phyloP scores from a whole-genome alignment of 2,797 vertebrate genomes.

The Dermochelys coriacea region DNA sequence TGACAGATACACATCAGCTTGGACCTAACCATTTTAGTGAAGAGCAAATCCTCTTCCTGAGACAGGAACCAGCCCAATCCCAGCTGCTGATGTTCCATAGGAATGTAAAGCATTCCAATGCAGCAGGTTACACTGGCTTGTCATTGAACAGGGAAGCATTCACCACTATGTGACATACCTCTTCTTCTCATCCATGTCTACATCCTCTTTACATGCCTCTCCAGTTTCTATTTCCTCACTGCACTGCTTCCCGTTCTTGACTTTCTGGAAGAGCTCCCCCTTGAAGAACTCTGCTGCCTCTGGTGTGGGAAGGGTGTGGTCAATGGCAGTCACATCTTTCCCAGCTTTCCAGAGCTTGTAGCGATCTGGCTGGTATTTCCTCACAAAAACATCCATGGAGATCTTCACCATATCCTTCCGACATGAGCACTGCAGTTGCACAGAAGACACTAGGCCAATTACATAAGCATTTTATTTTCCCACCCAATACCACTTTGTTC shows the following conservation, averaged over 20 bases:
- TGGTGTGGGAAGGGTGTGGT: conserved; percentile 89
- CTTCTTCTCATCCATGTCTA: conserved; percentile 67
- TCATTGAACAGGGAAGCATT: neutral
- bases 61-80: neutral
- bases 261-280: conserved; percentile 79
- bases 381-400: conserved; percentile 97
- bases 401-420: conserved; percentile 99
- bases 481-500: neutral
- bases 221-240: conserved; percentile 72
- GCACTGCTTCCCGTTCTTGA: conserved; percentile 83
- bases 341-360: conserved; percentile 97
- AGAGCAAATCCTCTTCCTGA: neutral
- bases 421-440: conserved; percentile 91
- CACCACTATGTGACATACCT: conserved; percentile 39
- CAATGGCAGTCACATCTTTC: conserved; percentile 90
- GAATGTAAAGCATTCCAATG: neutral
- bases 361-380: conserved; percentile 95
- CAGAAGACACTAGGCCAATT: neutral
- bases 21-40: neutral
- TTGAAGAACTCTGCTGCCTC: conserved; percentile 86
- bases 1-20: neutral
- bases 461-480: neutral
- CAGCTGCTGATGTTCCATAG: neutral
- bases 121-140: neutral
- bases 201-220: conserved; percentile 29